Conservation (phyloP, 2,888 invertebrate species). For the Dasypolia templi region DNA sequence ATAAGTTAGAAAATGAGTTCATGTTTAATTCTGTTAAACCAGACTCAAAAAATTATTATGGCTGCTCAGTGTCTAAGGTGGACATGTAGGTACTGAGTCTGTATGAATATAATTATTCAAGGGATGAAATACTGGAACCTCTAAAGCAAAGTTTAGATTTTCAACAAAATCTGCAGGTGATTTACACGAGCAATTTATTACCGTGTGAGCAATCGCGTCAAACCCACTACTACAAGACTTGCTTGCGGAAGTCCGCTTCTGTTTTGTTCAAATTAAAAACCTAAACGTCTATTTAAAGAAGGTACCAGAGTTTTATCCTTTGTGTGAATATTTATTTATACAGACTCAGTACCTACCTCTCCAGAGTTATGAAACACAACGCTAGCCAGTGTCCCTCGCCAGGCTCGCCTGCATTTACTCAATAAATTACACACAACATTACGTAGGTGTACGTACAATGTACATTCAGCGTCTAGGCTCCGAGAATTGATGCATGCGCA, state of each 20-base stretch:
- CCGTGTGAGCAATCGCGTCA: neutral
- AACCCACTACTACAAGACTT: neutral
- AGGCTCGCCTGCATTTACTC: conserved; percentile 25
- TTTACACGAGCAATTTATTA: neutral
- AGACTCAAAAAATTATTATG: neutral
- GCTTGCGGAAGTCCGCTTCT: neutral
- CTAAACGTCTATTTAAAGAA: neutral
- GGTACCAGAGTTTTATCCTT: neutral
- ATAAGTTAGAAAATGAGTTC: neutral
- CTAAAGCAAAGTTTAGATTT: neutral
- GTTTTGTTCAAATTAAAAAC: neutral
- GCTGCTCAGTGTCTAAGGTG: neutral
- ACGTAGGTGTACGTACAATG: neutral
- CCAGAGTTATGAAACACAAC: neutral
- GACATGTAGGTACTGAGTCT: neutral
- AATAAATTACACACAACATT: conserved; percentile 31
- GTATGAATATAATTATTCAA: neutral
- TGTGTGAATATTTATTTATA: neutral
- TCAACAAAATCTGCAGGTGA: neutral
- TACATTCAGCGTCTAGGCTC: conserved; percentile 18
- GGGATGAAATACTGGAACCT: neutral
- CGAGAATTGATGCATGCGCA: conserved; percentile 50
- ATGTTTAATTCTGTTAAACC: neutral
- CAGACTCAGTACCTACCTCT: neutral
- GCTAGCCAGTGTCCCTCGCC: neutral